Percentiles rank a stretch among this genome's conserved stretches.
phyloP scores from a whole-genome alignment of 2,888 invertebrate species.

The Gastrophysa polygoni region DNA sequence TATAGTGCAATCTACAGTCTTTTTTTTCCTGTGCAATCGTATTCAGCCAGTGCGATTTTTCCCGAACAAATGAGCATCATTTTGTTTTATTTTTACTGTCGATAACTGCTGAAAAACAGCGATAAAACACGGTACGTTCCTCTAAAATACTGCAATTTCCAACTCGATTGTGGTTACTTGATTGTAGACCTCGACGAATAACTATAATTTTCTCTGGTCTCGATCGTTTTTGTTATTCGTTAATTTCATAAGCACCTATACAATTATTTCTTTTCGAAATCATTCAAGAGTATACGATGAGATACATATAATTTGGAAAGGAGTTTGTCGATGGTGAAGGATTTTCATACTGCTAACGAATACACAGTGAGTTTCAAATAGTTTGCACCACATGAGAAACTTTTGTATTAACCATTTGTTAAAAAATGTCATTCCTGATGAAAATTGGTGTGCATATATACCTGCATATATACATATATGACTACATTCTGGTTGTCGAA shows the following conservation, averaged over 20 bases:
- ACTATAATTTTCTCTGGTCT: neutral
- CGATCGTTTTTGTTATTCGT: neutral
- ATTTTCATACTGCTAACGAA: neutral
- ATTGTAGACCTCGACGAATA: neutral
- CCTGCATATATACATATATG: too few species aligned
- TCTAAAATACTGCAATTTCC: constrained; percentile 1
- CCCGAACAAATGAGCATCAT: too few species aligned
- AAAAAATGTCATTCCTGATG: too few species aligned
- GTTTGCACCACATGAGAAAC: too few species aligned
- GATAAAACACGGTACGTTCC: neutral
- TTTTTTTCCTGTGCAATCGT: too few species aligned
- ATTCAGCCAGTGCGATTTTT: too few species aligned
- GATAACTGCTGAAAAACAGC: neutral
- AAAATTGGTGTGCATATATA: too few species aligned
- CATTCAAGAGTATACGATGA: neutral
- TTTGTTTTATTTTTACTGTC: neutral
- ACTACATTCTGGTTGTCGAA: too few species aligned
- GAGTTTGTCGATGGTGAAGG: neutral
- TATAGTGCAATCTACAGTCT: too few species aligned
- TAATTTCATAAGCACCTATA: neutral
- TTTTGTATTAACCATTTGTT: too few species aligned
- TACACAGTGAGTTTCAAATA: too few species aligned
- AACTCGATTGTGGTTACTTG: neutral
- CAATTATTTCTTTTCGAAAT: neutral
- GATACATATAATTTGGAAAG: neutral